A percentile compares a stretch with the other conserved stretches of the same genome.
phyloP scores from a whole-genome alignment of 1,140 invertebrate genomes.

The Drosophila arawakana region DNA sequence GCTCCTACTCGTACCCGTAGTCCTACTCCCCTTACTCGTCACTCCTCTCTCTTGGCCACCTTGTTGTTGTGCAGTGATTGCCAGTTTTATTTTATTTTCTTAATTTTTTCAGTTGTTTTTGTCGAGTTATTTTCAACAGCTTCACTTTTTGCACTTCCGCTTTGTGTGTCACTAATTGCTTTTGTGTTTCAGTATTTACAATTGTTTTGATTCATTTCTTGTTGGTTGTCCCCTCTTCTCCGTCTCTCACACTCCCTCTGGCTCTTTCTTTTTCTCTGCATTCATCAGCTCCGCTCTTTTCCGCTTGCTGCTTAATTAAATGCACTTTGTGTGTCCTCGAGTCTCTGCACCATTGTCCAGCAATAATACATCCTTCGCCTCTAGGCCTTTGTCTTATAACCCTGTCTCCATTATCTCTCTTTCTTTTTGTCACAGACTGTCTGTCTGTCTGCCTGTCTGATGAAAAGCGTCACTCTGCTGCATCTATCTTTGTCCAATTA shows the following conservation, averaged over 20 bases:
- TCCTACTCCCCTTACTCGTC: constrained; percentile 10
- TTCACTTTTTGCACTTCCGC: constrained; percentile 81
- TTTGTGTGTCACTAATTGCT: constrained; percentile 82
- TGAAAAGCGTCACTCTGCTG: not conserved
- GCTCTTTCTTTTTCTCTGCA: not conserved
- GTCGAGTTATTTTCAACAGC: constrained; percentile 78
- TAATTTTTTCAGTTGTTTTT: constrained; percentile 25
- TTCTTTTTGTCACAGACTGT: no score
- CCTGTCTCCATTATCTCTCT: not conserved
- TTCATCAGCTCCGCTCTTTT: no score
- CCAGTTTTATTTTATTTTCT: constrained; percentile 16
- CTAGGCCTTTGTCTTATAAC: constrained; percentile 58
- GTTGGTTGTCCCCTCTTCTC: constrained; percentile 6
- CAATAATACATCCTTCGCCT: constrained; percentile 39
- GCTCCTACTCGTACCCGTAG: not conserved
- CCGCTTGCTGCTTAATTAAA: constrained; percentile 70
- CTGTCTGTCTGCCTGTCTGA: no score
- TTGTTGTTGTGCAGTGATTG: constrained; percentile 28
- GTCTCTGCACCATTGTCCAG: constrained; percentile 47
- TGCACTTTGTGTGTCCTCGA: constrained; percentile 75
- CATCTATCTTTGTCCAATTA: constrained; percentile 45
- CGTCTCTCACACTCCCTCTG: not conserved
- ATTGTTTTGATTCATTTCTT: constrained; percentile 82
- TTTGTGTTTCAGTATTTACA: constrained; percentile 82
- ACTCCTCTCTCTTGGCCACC: not conserved